Conservation (phyloP, 2,113 vertebrate species). For the Machaerirhynchus nigripectus region DNA sequence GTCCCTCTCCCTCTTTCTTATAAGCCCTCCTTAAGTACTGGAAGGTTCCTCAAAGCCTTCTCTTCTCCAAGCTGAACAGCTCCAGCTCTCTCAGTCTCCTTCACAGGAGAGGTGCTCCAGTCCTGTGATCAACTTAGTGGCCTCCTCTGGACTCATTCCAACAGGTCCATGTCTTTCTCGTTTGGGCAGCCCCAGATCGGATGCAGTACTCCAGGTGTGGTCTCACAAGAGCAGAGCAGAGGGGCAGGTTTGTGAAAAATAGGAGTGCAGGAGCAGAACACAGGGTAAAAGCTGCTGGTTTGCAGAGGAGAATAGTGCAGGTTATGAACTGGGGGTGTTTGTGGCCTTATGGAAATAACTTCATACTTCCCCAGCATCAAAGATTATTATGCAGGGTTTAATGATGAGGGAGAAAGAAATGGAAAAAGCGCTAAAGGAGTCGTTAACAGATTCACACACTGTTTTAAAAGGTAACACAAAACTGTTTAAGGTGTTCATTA, state of each 20-base stretch:
- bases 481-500: neutral
- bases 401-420: neutral
- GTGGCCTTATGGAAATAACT: neutral
- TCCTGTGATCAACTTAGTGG: neutral
- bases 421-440: neutral
- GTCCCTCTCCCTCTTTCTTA: neutral
- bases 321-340: neutral
- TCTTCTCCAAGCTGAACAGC: neutral
- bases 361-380: neutral
- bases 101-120: neutral
- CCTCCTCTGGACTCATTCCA: neutral
- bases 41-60: neutral
- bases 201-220: neutral
- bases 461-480: neutral
- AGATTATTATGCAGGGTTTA: neutral
- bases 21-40: neutral
- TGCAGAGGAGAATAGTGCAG: neutral
- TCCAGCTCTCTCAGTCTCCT: neutral
- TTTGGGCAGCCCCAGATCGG: neutral
- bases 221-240: neutral
- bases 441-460: neutral
- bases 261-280: neutral
- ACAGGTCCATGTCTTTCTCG: neutral
- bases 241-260: neutral
- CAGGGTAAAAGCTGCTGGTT: neutral